phyloP scores from a whole-genome alignment of 2,113 vertebrate genomes.

The Tinamus guttatus region DNA sequence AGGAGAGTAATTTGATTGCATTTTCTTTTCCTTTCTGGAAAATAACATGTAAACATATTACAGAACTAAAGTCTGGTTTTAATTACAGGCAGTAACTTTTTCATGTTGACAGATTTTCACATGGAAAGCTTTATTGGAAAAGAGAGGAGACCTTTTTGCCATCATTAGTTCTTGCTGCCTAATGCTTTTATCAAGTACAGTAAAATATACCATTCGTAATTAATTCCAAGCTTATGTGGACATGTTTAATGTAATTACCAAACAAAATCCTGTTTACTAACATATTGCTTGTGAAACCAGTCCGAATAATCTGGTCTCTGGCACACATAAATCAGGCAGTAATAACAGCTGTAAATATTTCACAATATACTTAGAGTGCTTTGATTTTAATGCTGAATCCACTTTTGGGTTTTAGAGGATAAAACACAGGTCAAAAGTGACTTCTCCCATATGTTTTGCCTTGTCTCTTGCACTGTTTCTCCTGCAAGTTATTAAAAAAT shows the following conservation, averaged over 20 bases:
- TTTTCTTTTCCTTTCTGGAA: constrained; percentile 43
- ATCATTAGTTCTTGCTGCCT: constrained; percentile 69
- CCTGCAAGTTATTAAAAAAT: constrained; percentile 34
- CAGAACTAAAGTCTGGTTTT: constrained; percentile 54
- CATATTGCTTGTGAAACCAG: constrained; percentile 64
- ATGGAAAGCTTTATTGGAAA: constrained; percentile 66
- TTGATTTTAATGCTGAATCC: constrained; percentile 73
- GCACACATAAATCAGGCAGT: constrained; percentile 64
- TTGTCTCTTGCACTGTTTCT: constrained; percentile 42
- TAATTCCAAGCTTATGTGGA: constrained; percentile 67
- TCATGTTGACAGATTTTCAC: constrained; percentile 73
- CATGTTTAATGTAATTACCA: constrained; percentile 71
- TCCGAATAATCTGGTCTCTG: constrained; percentile 74
- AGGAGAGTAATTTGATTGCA: constrained; percentile 49
- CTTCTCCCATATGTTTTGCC: constrained; percentile 63
- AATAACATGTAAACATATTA: constrained; percentile 53
- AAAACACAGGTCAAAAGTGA: constrained; percentile 47
- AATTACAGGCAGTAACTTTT: constrained; percentile 68
- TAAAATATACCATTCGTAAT: constrained; percentile 69
- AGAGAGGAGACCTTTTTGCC: constrained; percentile 61
- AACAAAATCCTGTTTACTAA: constrained; percentile 74
- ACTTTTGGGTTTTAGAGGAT: constrained; percentile 58
- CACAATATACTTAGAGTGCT: constrained; percentile 65
- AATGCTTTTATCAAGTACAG: constrained; percentile 63
- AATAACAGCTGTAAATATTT: constrained; percentile 77